phyloP scores from a whole-genome alignment of 2,113 vertebrate genomes.

The Macquaria ambigua region DNA sequence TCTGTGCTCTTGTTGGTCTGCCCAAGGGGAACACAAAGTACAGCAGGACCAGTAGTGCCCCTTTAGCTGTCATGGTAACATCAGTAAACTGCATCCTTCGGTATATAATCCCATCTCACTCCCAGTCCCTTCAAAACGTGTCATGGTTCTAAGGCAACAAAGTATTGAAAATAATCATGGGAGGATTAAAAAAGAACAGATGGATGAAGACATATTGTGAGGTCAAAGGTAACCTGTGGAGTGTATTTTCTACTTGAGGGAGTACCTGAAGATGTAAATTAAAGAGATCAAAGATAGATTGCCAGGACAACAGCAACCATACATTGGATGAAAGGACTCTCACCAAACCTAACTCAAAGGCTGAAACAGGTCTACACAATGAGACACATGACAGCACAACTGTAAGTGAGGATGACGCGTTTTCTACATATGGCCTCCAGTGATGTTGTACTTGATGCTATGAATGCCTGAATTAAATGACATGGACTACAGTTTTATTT shows the following conservation, averaged over 20 bases:
- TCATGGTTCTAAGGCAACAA: constrained; percentile 22
- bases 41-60: constrained; percentile 6
- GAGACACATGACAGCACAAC: neutral
- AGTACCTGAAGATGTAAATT: neutral
- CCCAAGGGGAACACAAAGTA: constrained; percentile 33
- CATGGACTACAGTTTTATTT: neutral
- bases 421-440: neutral
- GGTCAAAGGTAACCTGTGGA: neutral
- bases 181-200: neutral
- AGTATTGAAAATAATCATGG: constrained; percentile 20
- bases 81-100: constrained; percentile 15
- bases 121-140: constrained; percentile 2
- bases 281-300: neutral
- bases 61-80: constrained; percentile 37
- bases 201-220: neutral
- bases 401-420: neutral
- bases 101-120: constrained; percentile 33
- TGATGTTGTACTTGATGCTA: neutral
- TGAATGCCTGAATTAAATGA: neutral
- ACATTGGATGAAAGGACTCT: neutral
- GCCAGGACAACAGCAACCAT: neutral
- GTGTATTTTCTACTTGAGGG: neutral
- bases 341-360: neutral
- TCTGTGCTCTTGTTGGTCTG: neutral
- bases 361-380: neutral